Percentiles rank a stretch among this genome's conserved stretches.
These are phyloP conservation scores for Drosophila athabasca DNA, from an alignment of 1,140 invertebrate species.

Conservation along the genomic window DNA sequence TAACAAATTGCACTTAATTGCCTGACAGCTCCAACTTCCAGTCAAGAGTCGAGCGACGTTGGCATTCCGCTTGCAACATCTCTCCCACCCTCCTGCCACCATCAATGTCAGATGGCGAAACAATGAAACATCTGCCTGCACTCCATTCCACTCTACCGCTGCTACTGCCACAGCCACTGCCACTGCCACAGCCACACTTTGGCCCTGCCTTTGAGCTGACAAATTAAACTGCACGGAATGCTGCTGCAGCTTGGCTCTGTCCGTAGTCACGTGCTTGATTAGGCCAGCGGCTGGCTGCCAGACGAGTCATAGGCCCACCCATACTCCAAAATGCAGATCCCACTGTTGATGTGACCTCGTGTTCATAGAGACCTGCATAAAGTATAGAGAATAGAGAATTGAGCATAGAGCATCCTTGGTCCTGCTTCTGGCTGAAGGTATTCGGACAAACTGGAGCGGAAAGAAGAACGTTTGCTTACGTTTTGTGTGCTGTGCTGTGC, in stretches of 20 bases:
- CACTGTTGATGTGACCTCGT: neutral
- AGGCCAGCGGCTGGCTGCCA: neutral
- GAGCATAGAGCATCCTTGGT: neutral
- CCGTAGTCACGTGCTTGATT: slow-evolving; percentile 22
- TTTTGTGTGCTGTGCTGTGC: neutral
- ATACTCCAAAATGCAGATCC: too few species aligned
- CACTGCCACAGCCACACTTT: too few species aligned
- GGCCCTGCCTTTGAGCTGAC: too few species aligned
- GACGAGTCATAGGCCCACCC: too few species aligned
- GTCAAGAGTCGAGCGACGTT: slow-evolving; percentile 26
- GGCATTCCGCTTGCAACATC: slow-evolving; percentile 4
- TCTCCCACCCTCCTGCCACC: neutral
- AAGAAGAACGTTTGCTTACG: slow-evolving; percentile 25
- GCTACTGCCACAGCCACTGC: too few species aligned
- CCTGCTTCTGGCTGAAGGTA: slow-evolving; percentile 7
- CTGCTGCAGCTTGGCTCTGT: neutral
- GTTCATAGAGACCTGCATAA: neutral
- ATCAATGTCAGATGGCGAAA: slow-evolving; percentile 17
- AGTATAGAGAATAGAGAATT: too few species aligned
- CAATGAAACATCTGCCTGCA: slow-evolving; percentile 5
- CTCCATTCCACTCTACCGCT: too few species aligned
- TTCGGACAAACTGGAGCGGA: slow-evolving; percentile 48
- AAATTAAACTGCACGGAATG: neutral
- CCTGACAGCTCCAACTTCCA: slow-evolving; percentile 48
- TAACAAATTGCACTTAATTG: slow-evolving; percentile 76